A percentile compares a stretch with the other conserved stretches of the same genome.
These are phyloP conservation scores for Pangasius larnaudii DNA, from an alignment of 2,797 vertebrate genomes.

Conservation along the genomic window DNA sequence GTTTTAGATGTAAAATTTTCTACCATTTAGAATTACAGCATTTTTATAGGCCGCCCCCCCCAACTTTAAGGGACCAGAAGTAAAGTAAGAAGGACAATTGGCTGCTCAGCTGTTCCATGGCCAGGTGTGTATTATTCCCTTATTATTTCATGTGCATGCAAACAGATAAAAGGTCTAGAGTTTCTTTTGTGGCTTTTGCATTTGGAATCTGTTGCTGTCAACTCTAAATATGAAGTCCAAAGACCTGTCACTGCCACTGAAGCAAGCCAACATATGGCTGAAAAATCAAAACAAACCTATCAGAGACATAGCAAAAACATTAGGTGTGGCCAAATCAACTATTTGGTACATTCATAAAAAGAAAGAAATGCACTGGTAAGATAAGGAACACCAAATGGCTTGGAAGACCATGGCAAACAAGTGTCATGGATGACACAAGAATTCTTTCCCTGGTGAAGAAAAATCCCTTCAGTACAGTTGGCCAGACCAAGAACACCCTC, in stretches of 20 bases:
- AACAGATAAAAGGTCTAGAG: not conserved
- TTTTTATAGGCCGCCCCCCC: too few relatives aligned
- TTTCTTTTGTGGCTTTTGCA: slow-evolving; percentile 23
- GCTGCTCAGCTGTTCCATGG: too few relatives aligned
- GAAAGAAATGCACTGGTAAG: not conserved
- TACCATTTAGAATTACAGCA: not conserved
- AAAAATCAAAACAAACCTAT: not conserved
- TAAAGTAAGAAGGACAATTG: too few relatives aligned
- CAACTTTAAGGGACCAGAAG: too few relatives aligned
- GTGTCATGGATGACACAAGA: not conserved
- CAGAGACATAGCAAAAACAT: slow-evolving; percentile 42
- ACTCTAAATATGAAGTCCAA: slow-evolving; percentile 44
- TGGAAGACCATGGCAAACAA: not conserved
- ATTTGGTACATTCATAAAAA: slow-evolving; percentile 30
- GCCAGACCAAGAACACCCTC: not conserved
- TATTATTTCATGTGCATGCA: not conserved
- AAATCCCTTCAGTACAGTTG: not conserved
- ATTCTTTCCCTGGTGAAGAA: not conserved
- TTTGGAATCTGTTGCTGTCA: slow-evolving; percentile 56
- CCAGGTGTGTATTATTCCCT: too few relatives aligned
- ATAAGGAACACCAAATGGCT: not conserved
- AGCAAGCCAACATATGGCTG: not conserved
- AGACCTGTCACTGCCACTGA: not conserved
- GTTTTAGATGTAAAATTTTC: not conserved
- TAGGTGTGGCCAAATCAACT: slow-evolving; percentile 50